A percentile compares a stretch with the other conserved stretches of the same genome.
phyloP scores from a whole-genome alignment of 2,113 vertebrate genomes.

The Onychostruthus taczanowskii region DNA sequence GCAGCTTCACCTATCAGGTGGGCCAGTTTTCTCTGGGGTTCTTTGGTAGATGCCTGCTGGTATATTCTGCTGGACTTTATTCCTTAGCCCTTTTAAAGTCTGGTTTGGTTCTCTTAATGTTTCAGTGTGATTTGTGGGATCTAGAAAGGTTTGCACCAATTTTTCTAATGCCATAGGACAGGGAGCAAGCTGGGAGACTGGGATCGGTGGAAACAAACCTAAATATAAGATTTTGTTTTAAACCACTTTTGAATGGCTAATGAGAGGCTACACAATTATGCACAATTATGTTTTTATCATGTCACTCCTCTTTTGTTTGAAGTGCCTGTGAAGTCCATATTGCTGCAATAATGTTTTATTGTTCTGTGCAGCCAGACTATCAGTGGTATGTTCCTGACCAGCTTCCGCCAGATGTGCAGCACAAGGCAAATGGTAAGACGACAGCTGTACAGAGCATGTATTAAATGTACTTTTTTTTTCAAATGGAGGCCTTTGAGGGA shows the following conservation, averaged over 20 bases:
- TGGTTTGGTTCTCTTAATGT: conserved; percentile 11
- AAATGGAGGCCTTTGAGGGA: conserved; percentile 34
- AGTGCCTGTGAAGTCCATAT: conserved; percentile 64
- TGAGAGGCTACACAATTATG: conserved; percentile 32
- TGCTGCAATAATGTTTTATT: conserved; percentile 74
- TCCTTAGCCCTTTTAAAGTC: conserved; percentile 11
- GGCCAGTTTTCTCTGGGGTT: background rate
- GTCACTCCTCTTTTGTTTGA: conserved; percentile 64
- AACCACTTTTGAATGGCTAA: conserved; percentile 32
- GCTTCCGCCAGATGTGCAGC: conserved; percentile 76
- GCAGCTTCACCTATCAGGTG: background rate
- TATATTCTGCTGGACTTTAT: background rate
- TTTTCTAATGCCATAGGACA: conserved; percentile 24
- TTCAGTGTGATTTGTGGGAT: conserved; percentile 35
- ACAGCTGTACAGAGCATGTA: conserved; percentile 63
- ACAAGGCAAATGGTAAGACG: conserved; percentile 73
- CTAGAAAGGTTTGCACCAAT: conserved; percentile 10
- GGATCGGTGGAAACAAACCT: background rate
- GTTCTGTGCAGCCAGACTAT: conserved; percentile 74
- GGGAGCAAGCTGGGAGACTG: background rate
- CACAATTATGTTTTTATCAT: conserved; percentile 53
- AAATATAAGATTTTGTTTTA: background rate
- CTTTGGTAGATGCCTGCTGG: background rate
- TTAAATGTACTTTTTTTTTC: conserved; percentile 47
- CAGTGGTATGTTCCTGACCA: conserved; percentile 72